These are phyloP conservation scores for Enteromius anoplus DNA, from an alignment of 2,797 vertebrate species.

Conservation along the genomic window DNA sequence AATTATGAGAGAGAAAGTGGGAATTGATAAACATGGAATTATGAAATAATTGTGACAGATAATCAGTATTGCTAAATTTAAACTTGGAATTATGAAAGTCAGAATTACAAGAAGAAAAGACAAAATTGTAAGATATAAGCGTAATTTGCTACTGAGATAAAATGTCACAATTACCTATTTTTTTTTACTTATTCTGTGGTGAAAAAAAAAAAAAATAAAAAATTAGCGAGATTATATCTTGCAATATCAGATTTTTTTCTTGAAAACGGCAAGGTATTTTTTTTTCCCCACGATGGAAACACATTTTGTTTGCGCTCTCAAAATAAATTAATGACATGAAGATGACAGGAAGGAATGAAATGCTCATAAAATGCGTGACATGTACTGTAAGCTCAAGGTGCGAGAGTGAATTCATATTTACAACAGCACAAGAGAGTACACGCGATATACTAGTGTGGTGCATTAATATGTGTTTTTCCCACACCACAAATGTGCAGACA, in stretches of 20 bases:
- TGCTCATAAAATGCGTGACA: conserved; percentile 69
- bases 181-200: not conserved
- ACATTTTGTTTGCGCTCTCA: conserved; percentile 51
- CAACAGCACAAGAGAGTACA: conserved; percentile 65
- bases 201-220: not conserved
- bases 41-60: not conserved
- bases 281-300: not conserved
- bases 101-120: not conserved
- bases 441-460: conserved; percentile 57
- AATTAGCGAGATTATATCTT: not conserved
- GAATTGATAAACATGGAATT: not conserved
- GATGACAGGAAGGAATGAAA: conserved; percentile 61
- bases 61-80: no score
- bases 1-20: no score
- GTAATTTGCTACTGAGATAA: not conserved
- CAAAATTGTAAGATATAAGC: not conserved
- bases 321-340: conserved; percentile 67
- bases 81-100: not conserved
- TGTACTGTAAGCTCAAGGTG: conserved; percentile 69
- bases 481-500: conserved; percentile 59
- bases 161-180: not conserved
- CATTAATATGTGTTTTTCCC: conserved; percentile 58
- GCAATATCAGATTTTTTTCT: not conserved
- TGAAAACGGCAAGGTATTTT: not conserved
- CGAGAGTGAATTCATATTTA: conserved; percentile 76